A percentile compares a stretch with the other conserved stretches of the same genome.
These are phyloP conservation scores for Fragum whitleyi DNA, from an alignment of 2,888 invertebrate genomes.

Conservation along the genomic window DNA sequence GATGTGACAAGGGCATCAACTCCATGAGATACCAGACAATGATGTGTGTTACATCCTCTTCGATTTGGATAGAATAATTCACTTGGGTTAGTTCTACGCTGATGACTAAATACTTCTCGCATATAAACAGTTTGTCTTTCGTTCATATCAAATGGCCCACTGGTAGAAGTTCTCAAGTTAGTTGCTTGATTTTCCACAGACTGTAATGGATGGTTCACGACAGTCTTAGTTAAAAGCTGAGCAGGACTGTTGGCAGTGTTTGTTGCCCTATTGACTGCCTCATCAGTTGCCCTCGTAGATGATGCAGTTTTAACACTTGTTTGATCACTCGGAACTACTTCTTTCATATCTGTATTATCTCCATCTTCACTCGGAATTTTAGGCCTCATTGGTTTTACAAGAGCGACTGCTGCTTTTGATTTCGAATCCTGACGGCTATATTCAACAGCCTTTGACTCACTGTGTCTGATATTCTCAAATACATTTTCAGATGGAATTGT, in stretches of 20 bases:
- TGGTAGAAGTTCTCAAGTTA: too few species aligned
- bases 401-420: background rate
- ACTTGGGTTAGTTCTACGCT: background rate
- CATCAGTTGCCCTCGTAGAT: background rate
- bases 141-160: background rate
- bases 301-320: constrained; percentile 4
- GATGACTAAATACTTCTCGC: background rate
- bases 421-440: background rate
- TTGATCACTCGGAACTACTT: constrained; percentile 14
- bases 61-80: background rate
- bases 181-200: too few species aligned
- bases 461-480: background rate
- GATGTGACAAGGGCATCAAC: background rate
- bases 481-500: background rate
- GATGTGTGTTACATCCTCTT: background rate
- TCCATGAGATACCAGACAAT: background rate
- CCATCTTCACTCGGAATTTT: constrained; percentile 20
- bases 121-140: background rate
- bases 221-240: background rate
- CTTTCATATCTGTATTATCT: constrained; percentile 2
- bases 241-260: background rate
- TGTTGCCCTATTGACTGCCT: background rate
- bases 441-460: background rate
- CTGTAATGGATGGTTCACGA: too few species aligned
- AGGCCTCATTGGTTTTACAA: constrained; percentile 15